phyloP scores from a whole-genome alignment of 2,113 vertebrate genomes.

The Bombycilla garrulus region DNA sequence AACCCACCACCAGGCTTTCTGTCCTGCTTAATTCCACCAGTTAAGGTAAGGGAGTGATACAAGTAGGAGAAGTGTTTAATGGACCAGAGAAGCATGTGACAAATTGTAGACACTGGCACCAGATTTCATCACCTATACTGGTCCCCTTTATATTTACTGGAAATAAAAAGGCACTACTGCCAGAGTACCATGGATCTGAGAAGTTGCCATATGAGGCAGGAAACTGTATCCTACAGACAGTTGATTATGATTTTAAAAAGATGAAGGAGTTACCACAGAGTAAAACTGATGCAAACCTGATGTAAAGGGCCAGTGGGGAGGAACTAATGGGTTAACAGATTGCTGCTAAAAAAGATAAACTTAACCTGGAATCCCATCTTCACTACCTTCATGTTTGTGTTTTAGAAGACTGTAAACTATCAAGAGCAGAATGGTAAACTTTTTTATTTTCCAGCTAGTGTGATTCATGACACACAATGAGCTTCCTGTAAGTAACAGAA shows the following conservation, averaged over 20 bases:
- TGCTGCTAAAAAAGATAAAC: not conserved
- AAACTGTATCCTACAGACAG: not conserved
- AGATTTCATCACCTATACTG: not conserved
- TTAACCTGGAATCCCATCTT: not conserved
- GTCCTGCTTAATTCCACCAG: not conserved
- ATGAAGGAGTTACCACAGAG: not conserved
- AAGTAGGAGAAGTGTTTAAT: not conserved
- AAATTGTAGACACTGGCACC: not conserved
- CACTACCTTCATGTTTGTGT: not conserved
- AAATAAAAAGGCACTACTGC: not conserved
- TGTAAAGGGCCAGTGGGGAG: not conserved
- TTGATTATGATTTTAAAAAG: not conserved
- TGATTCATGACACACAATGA: not conserved
- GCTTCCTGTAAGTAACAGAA: not conserved
- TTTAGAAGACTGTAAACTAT: not conserved
- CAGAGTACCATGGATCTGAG: not conserved
- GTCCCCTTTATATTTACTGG: not conserved
- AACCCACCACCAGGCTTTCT: not conserved
- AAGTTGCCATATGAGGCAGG: not conserved
- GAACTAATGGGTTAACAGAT: not conserved
- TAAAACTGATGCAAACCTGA: not conserved
- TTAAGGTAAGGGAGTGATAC: not conserved
- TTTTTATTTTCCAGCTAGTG: not conserved
- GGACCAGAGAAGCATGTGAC: not conserved
- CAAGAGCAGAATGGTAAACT: not conserved